Evolutionary conservation across 2,888 invertebrate species (phyloP), one percentile per base, ranked within the genome.

Genomic region (Tipula helvola): DNA sequence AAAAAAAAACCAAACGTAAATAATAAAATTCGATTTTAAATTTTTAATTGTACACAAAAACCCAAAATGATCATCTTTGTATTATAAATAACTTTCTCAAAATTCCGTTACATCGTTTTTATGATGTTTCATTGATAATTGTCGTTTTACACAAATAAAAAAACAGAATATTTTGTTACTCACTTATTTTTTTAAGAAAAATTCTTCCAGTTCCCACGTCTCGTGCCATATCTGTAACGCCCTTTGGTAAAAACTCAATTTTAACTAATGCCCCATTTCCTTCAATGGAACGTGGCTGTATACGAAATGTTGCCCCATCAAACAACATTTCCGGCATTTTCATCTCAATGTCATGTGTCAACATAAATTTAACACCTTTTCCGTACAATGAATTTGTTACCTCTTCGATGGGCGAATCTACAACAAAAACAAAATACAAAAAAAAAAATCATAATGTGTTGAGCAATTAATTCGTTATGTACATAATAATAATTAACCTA

Each of bases 281-380:
- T 87, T 95, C 95, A 84, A 96, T 91, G 0, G 95, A 94, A 28
- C 94, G 92, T 0, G 97, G 97, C 10, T 96, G 96, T 85, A 97
- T 92, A 89, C 94, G 95, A 88, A 97, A 91, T 10, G 93, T 94
- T 0, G 95, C 94, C 7, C 96, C 96, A 83, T 95, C 94, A 89
- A 96, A 96, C 89, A 96, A 92, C 87, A 94, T 92, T 87, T 95
- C 94, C 0, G 97, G 97, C 86, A 97, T 90, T 83, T 94, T 92
- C 57, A 97, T 88, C 89, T 95, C 95, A 90, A 96, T 92, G 89
- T 97, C 95, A 88, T 96, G 96, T 0, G 95, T 96, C 90, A 95
- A 94, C 36, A 96, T 91, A 89, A 96, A 97, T 89, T 95, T 94
- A 0, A 95, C 91, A 8, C 95, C 94, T 90, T 95, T 95, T 84